A percentile compares a stretch with the other conserved stretches of the same genome.
Conservation (phyloP, 1,140 invertebrate species). For the Octopus bimaculoides region DNA sequence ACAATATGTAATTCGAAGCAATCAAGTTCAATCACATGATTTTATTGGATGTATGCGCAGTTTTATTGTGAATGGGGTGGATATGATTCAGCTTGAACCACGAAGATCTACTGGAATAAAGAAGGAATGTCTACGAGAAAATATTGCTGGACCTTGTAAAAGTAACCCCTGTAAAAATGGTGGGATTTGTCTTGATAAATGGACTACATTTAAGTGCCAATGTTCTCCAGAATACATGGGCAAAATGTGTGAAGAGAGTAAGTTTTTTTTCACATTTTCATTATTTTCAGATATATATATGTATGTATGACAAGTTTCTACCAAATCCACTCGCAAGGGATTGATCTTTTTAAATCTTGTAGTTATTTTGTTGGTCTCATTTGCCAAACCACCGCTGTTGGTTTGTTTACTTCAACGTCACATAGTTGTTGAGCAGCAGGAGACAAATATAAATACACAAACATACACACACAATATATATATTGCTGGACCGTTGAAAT, state of each 20-base stretch:
- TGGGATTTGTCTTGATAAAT: slow-evolving; percentile 78
- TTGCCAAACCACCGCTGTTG: not conserved
- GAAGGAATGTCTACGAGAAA: slow-evolving; percentile 69
- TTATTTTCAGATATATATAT: not conserved
- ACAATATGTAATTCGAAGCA: slow-evolving; percentile 79
- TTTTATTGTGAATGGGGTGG: slow-evolving; percentile 79
- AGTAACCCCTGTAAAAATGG: slow-evolving; percentile 64
- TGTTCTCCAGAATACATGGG: slow-evolving; percentile 70
- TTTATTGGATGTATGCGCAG: slow-evolving; percentile 90
- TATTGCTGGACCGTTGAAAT: too few relatives aligned
- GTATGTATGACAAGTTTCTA: not conserved
- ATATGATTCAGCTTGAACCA: slow-evolving; percentile 25
- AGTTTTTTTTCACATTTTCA: slow-evolving; percentile 14
- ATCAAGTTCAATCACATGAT: slow-evolving; percentile 86
- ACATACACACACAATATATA: not conserved
- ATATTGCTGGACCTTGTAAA: slow-evolving; percentile 49
- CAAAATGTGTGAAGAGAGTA: slow-evolving; percentile 70
- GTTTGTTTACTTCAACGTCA: not conserved
- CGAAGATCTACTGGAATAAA: slow-evolving; percentile 62
- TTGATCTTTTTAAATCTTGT: not conserved
- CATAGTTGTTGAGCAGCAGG: not conserved
- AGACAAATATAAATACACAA: not conserved
- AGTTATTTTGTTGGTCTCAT: not conserved
- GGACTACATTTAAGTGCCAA: slow-evolving; percentile 61
- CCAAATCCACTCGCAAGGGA: not conserved